Conservation (phyloP, 2,113 vertebrate species). For the Pseudolaguvia tuberculata region DNA sequence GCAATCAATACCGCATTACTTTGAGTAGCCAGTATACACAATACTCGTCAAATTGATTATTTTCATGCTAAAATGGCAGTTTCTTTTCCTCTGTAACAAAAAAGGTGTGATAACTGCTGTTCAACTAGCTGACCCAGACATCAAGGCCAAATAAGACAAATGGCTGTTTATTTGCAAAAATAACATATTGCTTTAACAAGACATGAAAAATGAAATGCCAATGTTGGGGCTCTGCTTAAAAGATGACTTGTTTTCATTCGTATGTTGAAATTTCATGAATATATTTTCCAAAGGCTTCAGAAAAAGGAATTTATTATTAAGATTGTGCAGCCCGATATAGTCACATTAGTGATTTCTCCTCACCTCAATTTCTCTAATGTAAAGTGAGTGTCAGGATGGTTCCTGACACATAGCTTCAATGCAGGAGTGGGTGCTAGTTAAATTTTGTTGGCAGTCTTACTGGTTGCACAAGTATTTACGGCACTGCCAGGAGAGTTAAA, state of each 20-base stretch:
- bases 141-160: constrained; percentile 59
- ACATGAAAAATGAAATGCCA: constrained; percentile 70
- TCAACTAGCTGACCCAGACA: constrained; percentile 62
- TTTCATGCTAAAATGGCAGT: constrained; percentile 72
- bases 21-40: constrained; percentile 72
- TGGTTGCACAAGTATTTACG: constrained; percentile 72
- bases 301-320: constrained; percentile 71
- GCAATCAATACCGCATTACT: constrained; percentile 76
- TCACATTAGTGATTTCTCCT: constrained; percentile 68
- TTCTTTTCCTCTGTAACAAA: constrained; percentile 63
- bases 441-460: constrained; percentile 50
- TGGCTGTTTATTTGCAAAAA: constrained; percentile 69
- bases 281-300: constrained; percentile 64
- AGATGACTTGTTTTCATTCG: constrained; percentile 69
- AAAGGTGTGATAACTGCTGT: constrained; percentile 59
- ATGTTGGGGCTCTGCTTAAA: constrained; percentile 66
- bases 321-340: constrained; percentile 64
- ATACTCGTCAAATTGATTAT: constrained; percentile 76
- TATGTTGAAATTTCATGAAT: constrained; percentile 79
- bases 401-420: constrained; percentile 49
- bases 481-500: constrained; percentile 79
- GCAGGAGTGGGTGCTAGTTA: constrained; percentile 21
- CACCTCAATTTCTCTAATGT: constrained; percentile 64
- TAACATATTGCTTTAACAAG: constrained; percentile 59
- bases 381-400: constrained; percentile 53